phyloP scores from a whole-genome alignment of 2,888 invertebrate species.

The Meteorus colon region DNA sequence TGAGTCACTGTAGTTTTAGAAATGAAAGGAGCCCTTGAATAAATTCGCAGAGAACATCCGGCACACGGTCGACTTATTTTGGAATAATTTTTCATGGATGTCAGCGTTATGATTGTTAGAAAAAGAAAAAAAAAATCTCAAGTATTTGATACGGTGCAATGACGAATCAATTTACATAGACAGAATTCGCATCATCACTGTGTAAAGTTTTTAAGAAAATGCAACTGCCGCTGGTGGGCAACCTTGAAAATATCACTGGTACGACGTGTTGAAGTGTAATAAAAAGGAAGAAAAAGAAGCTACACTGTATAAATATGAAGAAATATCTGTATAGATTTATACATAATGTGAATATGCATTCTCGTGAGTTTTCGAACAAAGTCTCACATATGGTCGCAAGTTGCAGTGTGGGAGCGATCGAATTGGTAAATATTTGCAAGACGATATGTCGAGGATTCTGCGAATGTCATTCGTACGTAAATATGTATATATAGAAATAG shows the following conservation, averaged over 20 bases:
- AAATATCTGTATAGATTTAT: neutral
- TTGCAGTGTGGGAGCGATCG: neutral
- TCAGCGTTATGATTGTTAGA: neutral
- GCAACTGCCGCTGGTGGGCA: neutral
- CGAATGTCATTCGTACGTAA: constrained; percentile 12
- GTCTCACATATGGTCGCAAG: neutral
- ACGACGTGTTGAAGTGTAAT: neutral
- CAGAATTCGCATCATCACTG: neutral
- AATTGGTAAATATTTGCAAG: neutral
- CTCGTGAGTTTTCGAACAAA: too few species aligned
- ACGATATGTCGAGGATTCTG: neutral
- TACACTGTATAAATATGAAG: neutral
- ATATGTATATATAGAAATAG: neutral
- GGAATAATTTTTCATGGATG: neutral
- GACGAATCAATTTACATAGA: constrained; percentile 25
- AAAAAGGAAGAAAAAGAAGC: neutral
- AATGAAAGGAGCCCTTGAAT: neutral
- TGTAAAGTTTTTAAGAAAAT: neutral
- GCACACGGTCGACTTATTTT: neutral
- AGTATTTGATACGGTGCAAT: constrained; percentile 1
- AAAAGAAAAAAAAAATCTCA: neutral
- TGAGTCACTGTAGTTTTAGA: constrained; percentile 11
- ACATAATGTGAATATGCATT: too few species aligned
- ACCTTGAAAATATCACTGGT: neutral
- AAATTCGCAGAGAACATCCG: neutral